Conservation (phyloP, 2,888 invertebrate species). For the Axea sp. region DNA sequence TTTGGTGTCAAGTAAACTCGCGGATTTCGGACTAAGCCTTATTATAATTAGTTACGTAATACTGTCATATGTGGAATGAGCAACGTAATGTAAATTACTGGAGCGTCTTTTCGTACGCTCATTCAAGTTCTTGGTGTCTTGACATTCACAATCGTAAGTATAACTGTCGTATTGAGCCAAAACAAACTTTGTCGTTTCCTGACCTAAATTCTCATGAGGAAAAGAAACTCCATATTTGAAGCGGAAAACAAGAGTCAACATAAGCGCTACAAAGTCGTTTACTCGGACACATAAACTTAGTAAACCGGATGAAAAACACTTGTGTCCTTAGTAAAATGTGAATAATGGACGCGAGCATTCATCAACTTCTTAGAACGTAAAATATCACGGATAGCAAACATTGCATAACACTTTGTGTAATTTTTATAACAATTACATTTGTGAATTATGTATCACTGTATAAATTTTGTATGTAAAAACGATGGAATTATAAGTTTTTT, state of each 20-base stretch:
- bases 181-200: conserved; percentile 33
- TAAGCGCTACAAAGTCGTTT: conserved; percentile 29
- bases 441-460: too few relatives aligned
- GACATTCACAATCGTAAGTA: conserved; percentile 20
- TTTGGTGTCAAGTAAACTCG: too few relatives aligned
- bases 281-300: conserved; percentile 21
- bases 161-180: neutral
- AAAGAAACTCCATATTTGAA: conserved; percentile 31
- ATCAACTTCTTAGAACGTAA: too few relatives aligned
- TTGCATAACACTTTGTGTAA: too few relatives aligned
- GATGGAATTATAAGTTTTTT: too few relatives aligned
- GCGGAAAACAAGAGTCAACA: conserved; percentile 40
- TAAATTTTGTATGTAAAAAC: too few relatives aligned
- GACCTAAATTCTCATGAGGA: conserved; percentile 20
- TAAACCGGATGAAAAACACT: conserved; percentile 23
- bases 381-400: too few relatives aligned
- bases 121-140: conserved; percentile 9
- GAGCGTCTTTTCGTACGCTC: conserved; percentile 6
- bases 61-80: too few relatives aligned
- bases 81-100: conserved; percentile 1
- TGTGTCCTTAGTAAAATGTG: conserved; percentile 1
- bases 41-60: too few relatives aligned
- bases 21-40: too few relatives aligned
- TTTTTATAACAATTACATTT: too few relatives aligned
- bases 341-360: neutral